Evolutionary conservation across 2,113 vertebrate genomes (phyloP).

Genomic region (Neofelis nebulosa): DNA sequence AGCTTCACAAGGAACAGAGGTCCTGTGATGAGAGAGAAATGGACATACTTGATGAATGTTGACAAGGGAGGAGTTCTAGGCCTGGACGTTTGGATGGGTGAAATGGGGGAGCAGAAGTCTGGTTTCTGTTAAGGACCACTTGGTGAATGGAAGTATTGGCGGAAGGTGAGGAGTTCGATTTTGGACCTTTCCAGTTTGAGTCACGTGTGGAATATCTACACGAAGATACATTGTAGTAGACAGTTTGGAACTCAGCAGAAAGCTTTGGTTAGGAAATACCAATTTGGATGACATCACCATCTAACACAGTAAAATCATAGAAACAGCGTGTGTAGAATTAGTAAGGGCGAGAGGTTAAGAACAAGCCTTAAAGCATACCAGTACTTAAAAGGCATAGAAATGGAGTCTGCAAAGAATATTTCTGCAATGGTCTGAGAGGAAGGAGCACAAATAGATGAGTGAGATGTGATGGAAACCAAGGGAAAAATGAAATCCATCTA

Average conservation of each 20-base stretch:
- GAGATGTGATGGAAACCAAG: background rate
- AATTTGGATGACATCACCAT: background rate
- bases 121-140: background rate
- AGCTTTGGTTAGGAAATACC: background rate
- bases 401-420: background rate
- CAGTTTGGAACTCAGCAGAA: background rate
- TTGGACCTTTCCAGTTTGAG: background rate
- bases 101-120: background rate
- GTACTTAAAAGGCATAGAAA: background rate
- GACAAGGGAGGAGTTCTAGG: background rate
- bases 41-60: background rate
- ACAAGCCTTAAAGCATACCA: background rate
- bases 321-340: background rate
- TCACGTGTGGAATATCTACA: background rate
- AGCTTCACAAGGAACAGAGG: background rate
- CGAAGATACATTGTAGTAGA: background rate
- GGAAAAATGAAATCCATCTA: background rate
- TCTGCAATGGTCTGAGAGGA: background rate
- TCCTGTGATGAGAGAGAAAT: background rate
- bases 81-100: background rate
- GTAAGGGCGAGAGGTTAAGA: background rate
- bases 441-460: background rate
- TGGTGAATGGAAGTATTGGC: background rate
- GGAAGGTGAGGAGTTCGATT: background rate
- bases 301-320: background rate